These are phyloP conservation scores for Trachymyrmex septentrionalis DNA, from an alignment of 1,140 invertebrate genomes.

Conservation along the genomic window DNA sequence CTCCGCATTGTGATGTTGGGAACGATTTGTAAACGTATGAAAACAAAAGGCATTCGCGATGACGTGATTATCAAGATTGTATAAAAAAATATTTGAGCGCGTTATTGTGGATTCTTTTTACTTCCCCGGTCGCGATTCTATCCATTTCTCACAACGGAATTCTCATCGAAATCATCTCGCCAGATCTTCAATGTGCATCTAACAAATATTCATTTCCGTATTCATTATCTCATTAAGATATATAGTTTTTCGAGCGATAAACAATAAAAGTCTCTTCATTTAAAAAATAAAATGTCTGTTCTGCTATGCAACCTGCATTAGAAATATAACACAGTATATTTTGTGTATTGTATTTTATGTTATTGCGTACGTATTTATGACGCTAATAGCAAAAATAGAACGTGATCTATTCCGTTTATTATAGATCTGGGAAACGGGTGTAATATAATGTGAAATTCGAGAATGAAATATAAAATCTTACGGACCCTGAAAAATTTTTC, in stretches of 20 bases:
- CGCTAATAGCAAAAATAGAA: too few species aligned
- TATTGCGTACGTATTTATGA: too few species aligned
- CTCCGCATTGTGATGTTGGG: neutral
- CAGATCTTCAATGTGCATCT: slow-evolving; percentile 62
- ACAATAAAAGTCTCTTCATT: slow-evolving; percentile 72
- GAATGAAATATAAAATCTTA: too few species aligned
- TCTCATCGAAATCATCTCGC: slow-evolving; percentile 13
- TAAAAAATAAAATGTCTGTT: slow-evolving; percentile 51
- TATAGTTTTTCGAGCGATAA: slow-evolving; percentile 71
- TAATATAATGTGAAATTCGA: too few species aligned
- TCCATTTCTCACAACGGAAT: neutral
- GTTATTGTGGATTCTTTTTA: slow-evolving; percentile 52
- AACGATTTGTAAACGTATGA: slow-evolving; percentile 12
- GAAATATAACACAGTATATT: neutral
- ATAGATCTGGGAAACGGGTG: too few species aligned
- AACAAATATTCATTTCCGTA: slow-evolving; percentile 55
- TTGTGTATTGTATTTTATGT: neutral
- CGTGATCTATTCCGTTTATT: too few species aligned
- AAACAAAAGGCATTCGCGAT: neutral
- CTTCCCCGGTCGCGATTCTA: neutral
- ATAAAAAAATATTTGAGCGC: slow-evolving; percentile 54
- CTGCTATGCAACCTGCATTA: neutral
- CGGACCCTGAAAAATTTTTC: too few species aligned
- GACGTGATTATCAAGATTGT: slow-evolving; percentile 60
- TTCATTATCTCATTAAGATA: slow-evolving; percentile 71